Percentiles rank a stretch among this genome's conserved stretches.
Conservation (phyloP, 2,113 vertebrate species). For the Hippocampus guttulatus region DNA sequence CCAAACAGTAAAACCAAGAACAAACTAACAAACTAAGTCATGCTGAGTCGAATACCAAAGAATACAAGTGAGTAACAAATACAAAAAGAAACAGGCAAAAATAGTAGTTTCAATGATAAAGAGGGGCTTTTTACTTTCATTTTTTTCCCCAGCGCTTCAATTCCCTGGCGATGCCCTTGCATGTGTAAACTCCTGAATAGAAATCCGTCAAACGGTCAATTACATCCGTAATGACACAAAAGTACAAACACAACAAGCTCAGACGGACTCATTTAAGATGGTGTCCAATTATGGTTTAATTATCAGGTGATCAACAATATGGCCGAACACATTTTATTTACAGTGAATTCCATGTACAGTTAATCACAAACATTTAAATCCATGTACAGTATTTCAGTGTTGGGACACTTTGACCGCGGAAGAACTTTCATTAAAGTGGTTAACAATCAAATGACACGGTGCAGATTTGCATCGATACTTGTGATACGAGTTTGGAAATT, state of each 20-base stretch:
- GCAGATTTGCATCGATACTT: constrained; percentile 11
- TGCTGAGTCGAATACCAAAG: too few relatives aligned
- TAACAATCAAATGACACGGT: background rate
- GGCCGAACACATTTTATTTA: constrained; percentile 41
- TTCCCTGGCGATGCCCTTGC: background rate
- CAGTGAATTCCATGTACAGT: constrained; percentile 38
- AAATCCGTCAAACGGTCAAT: background rate
- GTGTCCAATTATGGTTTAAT: constrained; percentile 42
- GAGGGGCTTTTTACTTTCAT: too few relatives aligned
- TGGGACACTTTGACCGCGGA: constrained; percentile 13
- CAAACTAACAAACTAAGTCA: too few relatives aligned
- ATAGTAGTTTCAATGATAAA: too few relatives aligned
- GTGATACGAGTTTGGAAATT: constrained; percentile 6
- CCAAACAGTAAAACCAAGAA: too few relatives aligned
- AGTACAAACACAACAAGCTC: background rate
- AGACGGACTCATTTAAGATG: background rate
- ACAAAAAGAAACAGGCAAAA: too few relatives aligned
- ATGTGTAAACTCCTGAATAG: background rate
- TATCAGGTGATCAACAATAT: constrained; percentile 27
- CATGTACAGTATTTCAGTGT: constrained; percentile 47
- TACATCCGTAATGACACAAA: background rate
- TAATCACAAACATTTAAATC: constrained; percentile 41
- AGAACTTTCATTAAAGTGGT: background rate
- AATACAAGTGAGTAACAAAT: too few relatives aligned
- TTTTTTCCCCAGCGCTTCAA: too few relatives aligned